Evolutionary conservation across 2,113 vertebrate genomes (phyloP), one percentile per base, ranked within the genome.

Genomic region (cattle (Bos taurus)): DNA sequence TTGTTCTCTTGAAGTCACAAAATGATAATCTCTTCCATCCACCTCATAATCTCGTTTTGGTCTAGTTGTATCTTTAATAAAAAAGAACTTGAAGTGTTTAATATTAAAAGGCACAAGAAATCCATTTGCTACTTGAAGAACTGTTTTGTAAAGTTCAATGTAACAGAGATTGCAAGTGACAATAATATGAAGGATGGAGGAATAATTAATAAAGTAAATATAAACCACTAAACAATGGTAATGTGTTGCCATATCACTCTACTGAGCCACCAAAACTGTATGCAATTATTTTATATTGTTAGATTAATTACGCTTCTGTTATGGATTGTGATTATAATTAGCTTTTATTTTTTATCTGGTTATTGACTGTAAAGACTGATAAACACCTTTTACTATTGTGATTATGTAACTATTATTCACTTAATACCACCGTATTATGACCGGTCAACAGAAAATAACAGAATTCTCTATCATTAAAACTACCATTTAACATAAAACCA

Each of bases 41-140:
- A 99, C 99, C 97, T 99, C 99, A 62, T 99, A 99, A 98, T 99
- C 99, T 17, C 99, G 99, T 98, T 99, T 99, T 86, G 99, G 99
- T 98, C 99, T 99, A 33, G 99, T 99, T 33, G 99, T 99, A 97
- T 99, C 99, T 99, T 98, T 89, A 98, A 99, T 3, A 98, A 87
- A 98, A 94, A 93, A 94, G 14, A 98, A 97, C 16, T 82, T 87
- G 21, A 94, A 94, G 90, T 96, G 12, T 96, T 97, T 92, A 94
- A 62, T 94, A 96, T 96, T 97, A 83, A 92, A 93, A 96, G 95
- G 92, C 50, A 97, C 2, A 94, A 93, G 28, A 74, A 89, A 95
- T 50, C 13, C 30, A 96, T 81, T 82, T 94, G 64, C 82, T 94
- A 87, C 28, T 91, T 94, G 95, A 90, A 80, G 60, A 3, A 67